Evolutionary conservation across 2,797 vertebrate genomes (phyloP).

Genomic region (Acipenser ruthenus): DNA sequence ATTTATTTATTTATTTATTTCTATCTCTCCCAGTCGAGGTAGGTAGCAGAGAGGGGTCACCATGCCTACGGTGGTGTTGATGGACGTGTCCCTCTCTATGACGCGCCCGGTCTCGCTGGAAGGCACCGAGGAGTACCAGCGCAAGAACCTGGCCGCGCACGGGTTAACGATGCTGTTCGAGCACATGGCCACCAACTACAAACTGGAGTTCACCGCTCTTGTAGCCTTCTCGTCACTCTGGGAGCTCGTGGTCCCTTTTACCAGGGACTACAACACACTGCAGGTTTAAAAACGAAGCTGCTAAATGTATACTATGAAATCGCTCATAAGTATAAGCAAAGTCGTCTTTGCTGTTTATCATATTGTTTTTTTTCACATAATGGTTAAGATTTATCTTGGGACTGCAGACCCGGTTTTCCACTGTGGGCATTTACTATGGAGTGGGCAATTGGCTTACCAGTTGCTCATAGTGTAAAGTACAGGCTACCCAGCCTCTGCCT

Average conservation of each 20-base stretch:
- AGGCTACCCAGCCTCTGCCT: no score
- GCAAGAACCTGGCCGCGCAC: slow-evolving; percentile 89
- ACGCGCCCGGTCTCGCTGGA: slow-evolving; percentile 85
- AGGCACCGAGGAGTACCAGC: slow-evolving; percentile 86
- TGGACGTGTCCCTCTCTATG: slow-evolving; percentile 97
- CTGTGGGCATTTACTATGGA: no score
- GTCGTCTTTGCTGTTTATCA: no score
- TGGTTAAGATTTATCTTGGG: no score
- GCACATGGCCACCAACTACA: slow-evolving; percentile 97
- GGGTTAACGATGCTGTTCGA: slow-evolving; percentile 96
- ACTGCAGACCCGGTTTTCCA: no score
- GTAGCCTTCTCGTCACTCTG: slow-evolving; percentile 93
- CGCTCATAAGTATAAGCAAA: no score
- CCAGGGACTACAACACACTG: slow-evolving; percentile 90
- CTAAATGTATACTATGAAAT: no score
- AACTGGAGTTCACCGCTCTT: slow-evolving; percentile 86
- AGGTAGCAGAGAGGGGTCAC: slow-evolving; percentile 19
- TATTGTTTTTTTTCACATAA: neutral
- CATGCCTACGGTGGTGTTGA: slow-evolving; percentile 93
- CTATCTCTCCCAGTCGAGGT: neutral
- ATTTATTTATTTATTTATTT: neutral
- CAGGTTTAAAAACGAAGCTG: slow-evolving; percentile 56
- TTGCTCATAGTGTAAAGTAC: no score
- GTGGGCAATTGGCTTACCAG: no score
- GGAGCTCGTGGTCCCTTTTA: slow-evolving; percentile 93